phyloP scores from a whole-genome alignment of 1,140 invertebrate genomes.

The Bemisia tabaci region DNA sequence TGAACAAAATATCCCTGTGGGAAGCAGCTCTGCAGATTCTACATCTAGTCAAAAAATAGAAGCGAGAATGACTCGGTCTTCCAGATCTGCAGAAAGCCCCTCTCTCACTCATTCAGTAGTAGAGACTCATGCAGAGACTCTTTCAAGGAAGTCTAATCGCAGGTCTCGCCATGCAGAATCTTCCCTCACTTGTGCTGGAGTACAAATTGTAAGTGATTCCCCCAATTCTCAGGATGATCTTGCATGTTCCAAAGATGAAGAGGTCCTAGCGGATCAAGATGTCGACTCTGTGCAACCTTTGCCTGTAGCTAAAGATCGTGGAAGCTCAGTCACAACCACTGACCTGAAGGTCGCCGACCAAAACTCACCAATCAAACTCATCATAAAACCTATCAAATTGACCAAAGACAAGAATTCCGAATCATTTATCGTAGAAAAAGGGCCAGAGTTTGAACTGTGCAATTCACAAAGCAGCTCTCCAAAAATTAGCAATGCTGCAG shows the following conservation, averaged over 20 bases:
- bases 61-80: not conserved
- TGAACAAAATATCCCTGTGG: not conserved
- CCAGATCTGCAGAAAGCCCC: not conserved
- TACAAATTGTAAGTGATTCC: not conserved
- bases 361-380: not conserved
- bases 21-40: too few species aligned
- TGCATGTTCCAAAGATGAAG: too few species aligned
- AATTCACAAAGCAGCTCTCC: too few species aligned
- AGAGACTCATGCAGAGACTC: too few species aligned
- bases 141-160: not conserved
- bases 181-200: not conserved
- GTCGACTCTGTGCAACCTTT: too few species aligned
- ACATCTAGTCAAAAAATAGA: too few species aligned
- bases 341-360: not conserved
- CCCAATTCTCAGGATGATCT: not conserved
- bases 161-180: not conserved
- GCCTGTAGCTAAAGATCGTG: too few species aligned
- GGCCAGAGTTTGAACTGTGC: too few species aligned
- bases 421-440: not conserved
- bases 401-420: not conserved
- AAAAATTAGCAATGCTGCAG: too few species aligned
- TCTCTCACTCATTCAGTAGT: too few species aligned
- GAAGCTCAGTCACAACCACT: too few species aligned
- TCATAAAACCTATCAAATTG: not conserved
- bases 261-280: too few species aligned